These are phyloP conservation scores for Papilio elwesi DNA, from an alignment of 2,888 invertebrate species.

Conservation along the genomic window DNA sequence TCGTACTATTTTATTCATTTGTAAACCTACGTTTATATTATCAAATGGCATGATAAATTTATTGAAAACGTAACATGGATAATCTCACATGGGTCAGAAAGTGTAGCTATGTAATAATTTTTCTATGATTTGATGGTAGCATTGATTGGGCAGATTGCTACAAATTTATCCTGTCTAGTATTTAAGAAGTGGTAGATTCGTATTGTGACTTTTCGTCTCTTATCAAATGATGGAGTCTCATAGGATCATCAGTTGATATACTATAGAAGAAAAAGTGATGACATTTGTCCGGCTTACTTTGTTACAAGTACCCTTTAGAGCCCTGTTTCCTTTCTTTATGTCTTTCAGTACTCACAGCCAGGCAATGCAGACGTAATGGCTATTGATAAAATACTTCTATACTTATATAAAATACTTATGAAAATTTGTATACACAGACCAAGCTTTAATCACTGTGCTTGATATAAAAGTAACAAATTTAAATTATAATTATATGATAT, in stretches of 20 bases:
- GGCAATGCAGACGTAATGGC: too few relatives aligned
- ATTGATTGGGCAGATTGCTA: not conserved
- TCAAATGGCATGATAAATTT: too few relatives aligned
- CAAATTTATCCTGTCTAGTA: not conserved
- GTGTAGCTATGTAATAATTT: not conserved
- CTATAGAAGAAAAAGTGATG: not conserved
- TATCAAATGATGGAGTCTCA: not conserved
- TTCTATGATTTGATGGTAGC: not conserved
- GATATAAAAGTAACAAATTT: too few relatives aligned
- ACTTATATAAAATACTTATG: too few relatives aligned
- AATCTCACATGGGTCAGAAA: not conserved
- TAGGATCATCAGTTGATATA: not conserved
- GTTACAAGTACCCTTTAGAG: not conserved
- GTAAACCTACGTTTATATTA: not conserved
- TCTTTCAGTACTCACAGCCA: too few relatives aligned
- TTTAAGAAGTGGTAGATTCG: not conserved
- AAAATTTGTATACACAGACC: too few relatives aligned
- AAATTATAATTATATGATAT: too few relatives aligned
- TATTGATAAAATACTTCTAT: too few relatives aligned
- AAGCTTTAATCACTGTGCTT: too few relatives aligned
- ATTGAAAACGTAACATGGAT: too few relatives aligned
- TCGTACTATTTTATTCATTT: not conserved
- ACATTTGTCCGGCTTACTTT: not conserved
- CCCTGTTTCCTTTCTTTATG: not conserved
- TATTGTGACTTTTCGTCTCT: not conserved